phyloP scores from a whole-genome alignment of 2,113 vertebrate species.

The Oreochromis tanganicae region DNA sequence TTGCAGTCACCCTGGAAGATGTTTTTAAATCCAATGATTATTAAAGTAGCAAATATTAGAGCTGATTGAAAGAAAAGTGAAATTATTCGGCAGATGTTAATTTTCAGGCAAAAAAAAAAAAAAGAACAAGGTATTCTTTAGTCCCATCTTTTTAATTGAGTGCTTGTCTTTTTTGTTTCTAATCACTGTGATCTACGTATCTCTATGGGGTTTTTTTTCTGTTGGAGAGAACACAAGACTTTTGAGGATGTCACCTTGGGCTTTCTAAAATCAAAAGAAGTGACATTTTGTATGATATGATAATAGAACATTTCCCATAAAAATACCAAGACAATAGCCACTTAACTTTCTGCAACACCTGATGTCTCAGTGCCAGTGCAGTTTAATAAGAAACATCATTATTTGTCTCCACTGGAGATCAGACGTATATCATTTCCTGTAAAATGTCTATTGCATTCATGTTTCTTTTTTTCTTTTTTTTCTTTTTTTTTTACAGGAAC shows the following conservation, averaged over 20 bases:
- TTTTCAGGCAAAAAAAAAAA: neutral
- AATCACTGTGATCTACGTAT: neutral
- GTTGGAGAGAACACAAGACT: neutral
- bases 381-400: neutral
- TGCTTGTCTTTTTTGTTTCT: neutral
- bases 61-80: neutral
- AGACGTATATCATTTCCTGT: neutral
- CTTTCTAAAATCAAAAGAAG: neutral
- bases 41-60: neutral
- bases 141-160: neutral
- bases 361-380: neutral
- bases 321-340: neutral
- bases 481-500: conserved; percentile 72
- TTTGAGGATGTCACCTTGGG: neutral
- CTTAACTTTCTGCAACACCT: neutral
- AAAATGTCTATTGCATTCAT: neutral
- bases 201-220: neutral
- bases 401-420: neutral
- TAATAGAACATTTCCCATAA: neutral
- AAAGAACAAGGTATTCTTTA: neutral
- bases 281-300: neutral
- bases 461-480: neutral
- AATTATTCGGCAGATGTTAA: neutral
- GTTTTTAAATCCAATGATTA: neutral
- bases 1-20: neutral